These are phyloP conservation scores for Drosophila sordidula DNA, from an alignment of 2,888 invertebrate genomes.

Conservation along the genomic window DNA sequence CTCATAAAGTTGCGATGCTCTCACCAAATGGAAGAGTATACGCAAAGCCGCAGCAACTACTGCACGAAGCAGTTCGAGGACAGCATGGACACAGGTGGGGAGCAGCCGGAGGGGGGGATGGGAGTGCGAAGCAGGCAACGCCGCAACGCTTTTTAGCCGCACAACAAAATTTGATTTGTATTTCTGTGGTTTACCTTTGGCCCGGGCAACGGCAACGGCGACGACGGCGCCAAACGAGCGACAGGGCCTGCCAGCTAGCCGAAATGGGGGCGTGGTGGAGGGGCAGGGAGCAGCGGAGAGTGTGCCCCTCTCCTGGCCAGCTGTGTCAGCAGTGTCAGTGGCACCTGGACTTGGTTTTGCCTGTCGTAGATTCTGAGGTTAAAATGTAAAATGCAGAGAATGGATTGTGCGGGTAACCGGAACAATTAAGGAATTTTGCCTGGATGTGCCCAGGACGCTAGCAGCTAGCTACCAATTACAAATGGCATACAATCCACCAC, in stretches of 20 bases:
- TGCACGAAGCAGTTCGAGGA: constrained; percentile 16
- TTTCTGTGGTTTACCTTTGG: constrained; percentile 83
- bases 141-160: constrained; percentile 78
- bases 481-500: constrained; percentile 54
- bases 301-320: constrained; percentile 6
- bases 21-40: constrained; percentile 5
- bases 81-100: constrained; percentile 18
- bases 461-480: constrained; percentile 67
- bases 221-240: constrained; percentile 36
- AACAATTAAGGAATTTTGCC: constrained; percentile 84
- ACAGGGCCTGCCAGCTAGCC: constrained; percentile 5
- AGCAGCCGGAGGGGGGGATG: not conserved
- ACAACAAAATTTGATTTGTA: constrained; percentile 84
- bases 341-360: constrained; percentile 75
- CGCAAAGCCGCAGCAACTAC: constrained; percentile 37
- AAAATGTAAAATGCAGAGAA: constrained; percentile 82
- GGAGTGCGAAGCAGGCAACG: constrained; percentile 26
- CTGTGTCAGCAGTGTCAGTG: constrained; percentile 71
- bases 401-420: constrained; percentile 85
- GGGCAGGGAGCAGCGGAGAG: not conserved
- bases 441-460: constrained; percentile 44
- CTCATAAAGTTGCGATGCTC: not conserved
- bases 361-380: constrained; percentile 76
- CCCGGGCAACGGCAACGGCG: constrained; percentile 41
- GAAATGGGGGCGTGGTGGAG: not conserved